These are phyloP conservation scores for Panonychus citri DNA, from an alignment of 1,140 invertebrate genomes.

Conservation along the genomic window DNA sequence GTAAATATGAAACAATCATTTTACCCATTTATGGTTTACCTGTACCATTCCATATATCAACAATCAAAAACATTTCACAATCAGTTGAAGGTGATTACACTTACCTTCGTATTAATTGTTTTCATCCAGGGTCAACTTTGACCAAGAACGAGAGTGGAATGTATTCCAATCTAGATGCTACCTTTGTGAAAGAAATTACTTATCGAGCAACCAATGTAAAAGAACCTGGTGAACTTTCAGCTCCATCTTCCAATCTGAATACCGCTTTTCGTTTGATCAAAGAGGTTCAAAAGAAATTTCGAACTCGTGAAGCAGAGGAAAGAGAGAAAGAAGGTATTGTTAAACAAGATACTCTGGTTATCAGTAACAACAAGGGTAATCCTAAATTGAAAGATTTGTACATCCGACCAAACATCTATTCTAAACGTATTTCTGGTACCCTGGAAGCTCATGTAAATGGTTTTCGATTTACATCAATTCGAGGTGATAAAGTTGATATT, in stretches of 20 bases:
- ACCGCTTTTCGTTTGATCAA: constrained; percentile 93
- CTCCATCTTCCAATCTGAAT: constrained; percentile 84
- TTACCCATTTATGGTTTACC: constrained; percentile 83
- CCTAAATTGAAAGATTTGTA: constrained; percentile 96
- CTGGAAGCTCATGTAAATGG: constrained; percentile 89
- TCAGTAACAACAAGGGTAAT: constrained; percentile 89
- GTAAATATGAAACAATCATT: constrained; percentile 91
- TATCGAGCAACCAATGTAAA: constrained; percentile 93
- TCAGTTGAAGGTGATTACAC: constrained; percentile 97
- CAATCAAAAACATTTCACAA: constrained; percentile 94
- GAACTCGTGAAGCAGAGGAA: constrained; percentile 92
- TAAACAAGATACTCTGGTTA: constrained; percentile 89
- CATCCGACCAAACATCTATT: constrained; percentile 81
- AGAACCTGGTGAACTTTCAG: constrained; percentile 82
- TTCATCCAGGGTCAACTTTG: constrained; percentile 87
- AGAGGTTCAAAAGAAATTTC: constrained; percentile 97
- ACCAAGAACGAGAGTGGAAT: constrained; percentile 66
- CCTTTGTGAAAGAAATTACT: constrained; percentile 98
- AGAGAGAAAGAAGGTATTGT: constrained; percentile 87
- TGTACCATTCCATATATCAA: constrained; percentile 94
- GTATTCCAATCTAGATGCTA: constrained; percentile 81
- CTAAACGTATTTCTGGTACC: constrained; percentile 73
- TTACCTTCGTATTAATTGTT: constrained; percentile 94
- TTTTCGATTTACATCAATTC: constrained; percentile 88
- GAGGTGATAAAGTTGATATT: constrained; percentile 97